A percentile compares a stretch with the other conserved stretches of the same genome.
phyloP scores from a whole-genome alignment of 92 coral and sea anemone genomes.

The Phenganax subtilis region DNA sequence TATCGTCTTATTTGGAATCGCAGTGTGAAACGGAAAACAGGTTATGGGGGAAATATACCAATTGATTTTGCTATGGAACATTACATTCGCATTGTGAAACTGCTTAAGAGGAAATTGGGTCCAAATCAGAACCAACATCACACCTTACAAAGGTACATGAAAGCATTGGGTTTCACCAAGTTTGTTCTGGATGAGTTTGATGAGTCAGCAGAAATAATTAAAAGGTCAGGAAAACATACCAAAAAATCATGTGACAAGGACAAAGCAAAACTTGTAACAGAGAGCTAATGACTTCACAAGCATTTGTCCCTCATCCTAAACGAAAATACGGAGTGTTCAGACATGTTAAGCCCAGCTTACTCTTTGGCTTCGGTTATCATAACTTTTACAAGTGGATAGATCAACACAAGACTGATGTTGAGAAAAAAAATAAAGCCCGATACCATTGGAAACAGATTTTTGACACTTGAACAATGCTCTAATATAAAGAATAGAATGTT shows the following conservation, averaged over 20 bases:
- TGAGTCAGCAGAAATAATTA: slow-evolving; percentile 16
- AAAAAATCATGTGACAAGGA: slow-evolving; percentile 41
- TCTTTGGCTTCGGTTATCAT: not conserved
- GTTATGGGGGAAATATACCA: slow-evolving; percentile 39
- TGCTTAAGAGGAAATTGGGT: slow-evolving; percentile 44
- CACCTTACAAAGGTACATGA: slow-evolving; percentile 25
- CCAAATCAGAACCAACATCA: slow-evolving; percentile 20
- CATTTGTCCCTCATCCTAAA: not conserved
- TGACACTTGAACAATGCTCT: no score
- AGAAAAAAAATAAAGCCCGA: not conserved
- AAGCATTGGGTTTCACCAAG: slow-evolving; percentile 26
- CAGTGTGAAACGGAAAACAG: slow-evolving; percentile 34
- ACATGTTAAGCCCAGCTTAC: not conserved
- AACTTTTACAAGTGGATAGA: not conserved
- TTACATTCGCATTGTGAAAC: slow-evolving; percentile 40
- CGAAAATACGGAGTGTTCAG: not conserved
- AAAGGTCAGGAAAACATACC: slow-evolving; percentile 48
- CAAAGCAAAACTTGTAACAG: slow-evolving; percentile 20
- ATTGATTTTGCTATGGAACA: slow-evolving; percentile 50
- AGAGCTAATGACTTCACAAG: not conserved
- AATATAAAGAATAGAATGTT: no score
- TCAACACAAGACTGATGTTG: not conserved
- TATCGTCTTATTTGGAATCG: slow-evolving; percentile 30
- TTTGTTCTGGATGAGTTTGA: slow-evolving; percentile 44
- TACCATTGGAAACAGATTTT: no score